Evolutionary conservation across 1,140 invertebrate species (phyloP).

Genomic region (Drosophila pachea): DNA sequence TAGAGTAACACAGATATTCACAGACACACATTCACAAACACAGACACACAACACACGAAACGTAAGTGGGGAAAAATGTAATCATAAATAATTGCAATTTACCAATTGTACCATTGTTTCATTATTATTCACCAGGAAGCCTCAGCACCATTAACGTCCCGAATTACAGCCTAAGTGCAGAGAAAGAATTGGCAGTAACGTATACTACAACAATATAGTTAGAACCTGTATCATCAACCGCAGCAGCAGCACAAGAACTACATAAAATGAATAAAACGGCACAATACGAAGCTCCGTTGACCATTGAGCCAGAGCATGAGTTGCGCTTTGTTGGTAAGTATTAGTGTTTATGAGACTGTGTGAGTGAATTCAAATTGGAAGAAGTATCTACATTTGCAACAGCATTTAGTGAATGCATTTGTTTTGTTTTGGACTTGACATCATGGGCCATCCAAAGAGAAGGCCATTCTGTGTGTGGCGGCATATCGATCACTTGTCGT

Average conservation of each 20-base stretch:
- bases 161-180: too few species aligned
- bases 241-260: constrained; percentile 34
- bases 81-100: constrained; percentile 21
- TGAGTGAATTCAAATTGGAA: constrained; percentile 12
- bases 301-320: constrained; percentile 73
- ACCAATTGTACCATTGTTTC: constrained; percentile 4
- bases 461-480: constrained; percentile 19
- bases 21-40: background rate
- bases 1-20: background rate
- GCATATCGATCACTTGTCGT: constrained; percentile 32
- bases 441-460: constrained; percentile 21
- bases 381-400: constrained; percentile 16
- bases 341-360: constrained; percentile 2
- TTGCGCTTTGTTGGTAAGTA: constrained; percentile 75
- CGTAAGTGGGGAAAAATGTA: constrained; percentile 22
- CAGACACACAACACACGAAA: background rate
- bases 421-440: constrained; percentile 29
- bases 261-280: constrained; percentile 56
- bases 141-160: constrained; percentile 8
- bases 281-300: constrained; percentile 51
- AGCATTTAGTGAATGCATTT: constrained; percentile 5
- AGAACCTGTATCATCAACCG: constrained; percentile 24
- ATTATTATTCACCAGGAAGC: constrained; percentile 2
- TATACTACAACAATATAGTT: constrained; percentile 20
- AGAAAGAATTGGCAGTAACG: constrained; percentile 10